Conservation (phyloP, 1,140 invertebrate species). For the Eueides isabella region DNA sequence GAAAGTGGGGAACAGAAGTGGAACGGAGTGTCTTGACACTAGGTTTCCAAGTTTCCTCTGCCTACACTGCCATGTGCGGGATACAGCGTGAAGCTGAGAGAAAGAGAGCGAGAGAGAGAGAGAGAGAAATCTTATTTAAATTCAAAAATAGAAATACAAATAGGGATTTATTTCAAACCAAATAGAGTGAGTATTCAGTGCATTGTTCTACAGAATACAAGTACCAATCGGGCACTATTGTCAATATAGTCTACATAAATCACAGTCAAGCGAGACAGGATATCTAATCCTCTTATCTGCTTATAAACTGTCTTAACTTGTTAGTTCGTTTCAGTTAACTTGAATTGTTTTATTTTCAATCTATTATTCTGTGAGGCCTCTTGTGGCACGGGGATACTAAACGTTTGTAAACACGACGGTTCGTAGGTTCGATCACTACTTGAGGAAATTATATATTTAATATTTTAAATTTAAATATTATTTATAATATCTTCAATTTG, state of each 20-base stretch:
- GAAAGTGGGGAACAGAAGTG: too few relatives aligned
- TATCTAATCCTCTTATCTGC: conserved; percentile 22
- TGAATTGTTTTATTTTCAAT: neutral
- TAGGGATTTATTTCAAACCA: neutral
- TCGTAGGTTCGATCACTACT: neutral
- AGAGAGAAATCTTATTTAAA: neutral
- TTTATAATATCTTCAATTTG: too few relatives aligned
- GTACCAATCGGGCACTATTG: conserved; percentile 14
- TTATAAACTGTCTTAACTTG: conserved; percentile 14
- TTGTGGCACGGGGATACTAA: too few relatives aligned
- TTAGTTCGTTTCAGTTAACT: conserved; percentile 2
- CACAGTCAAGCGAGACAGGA: conserved; percentile 17
- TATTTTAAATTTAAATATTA: too few relatives aligned
- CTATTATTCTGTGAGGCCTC: neutral
- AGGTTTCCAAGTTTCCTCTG: too few relatives aligned
- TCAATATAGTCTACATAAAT: conserved; percentile 26
- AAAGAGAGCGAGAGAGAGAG: too few relatives aligned
- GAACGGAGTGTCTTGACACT: too few relatives aligned
- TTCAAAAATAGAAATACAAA: neutral
- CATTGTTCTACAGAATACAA: conserved; percentile 8
- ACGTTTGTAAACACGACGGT: too few relatives aligned
- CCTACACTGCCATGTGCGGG: too few relatives aligned
- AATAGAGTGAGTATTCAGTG: conserved; percentile 3
- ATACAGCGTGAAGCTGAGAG: too few relatives aligned
- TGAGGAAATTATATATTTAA: neutral